Base-by-base conservation (phyloP, 2,113 vertebrate species). In the Echinops telfairi region DNA sequence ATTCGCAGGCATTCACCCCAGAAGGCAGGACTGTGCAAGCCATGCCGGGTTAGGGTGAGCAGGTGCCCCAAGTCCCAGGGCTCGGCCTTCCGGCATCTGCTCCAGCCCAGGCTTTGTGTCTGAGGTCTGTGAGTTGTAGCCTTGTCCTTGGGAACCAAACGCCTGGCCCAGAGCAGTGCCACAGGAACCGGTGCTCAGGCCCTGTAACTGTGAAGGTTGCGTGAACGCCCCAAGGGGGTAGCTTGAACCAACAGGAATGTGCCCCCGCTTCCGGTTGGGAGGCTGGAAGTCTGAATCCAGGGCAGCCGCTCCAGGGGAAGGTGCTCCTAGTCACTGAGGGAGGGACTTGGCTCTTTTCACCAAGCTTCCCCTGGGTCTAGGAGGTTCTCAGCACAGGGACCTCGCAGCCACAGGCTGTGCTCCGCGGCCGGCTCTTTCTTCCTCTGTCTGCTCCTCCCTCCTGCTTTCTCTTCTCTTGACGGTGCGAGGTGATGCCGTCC, bases 61-160 rank as follows among this genome's bases (percentile, higher is more conserved):
- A 17, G 1, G 12, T 22, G 66, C 19, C 60, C 58, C 1, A 0
- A 77, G 15, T 25, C 23, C 70, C 71, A 4, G 7, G 29, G 82
- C 23, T 78, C 79, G 68, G 9, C 15, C n/a, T n/a, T n/a, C n/a
- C n/a, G 7, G 0, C 7, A 33, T 66, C 70, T 33, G 33, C 8
- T 38, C 66, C 57, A 84, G 53, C 33, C 73, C 17, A 23, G 38
- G 19, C 66, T 73, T 19, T 16, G 20, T 6, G 23, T 85, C 36
- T 15, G 38, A 10, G 6, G 22, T 31, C 16, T 60, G 47, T 29
- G 57, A 22, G 19, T 15, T 0, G 0, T 0, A 6, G 64, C 40
- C 40, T 7, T 11, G 0, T 27, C 33, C 12, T 73, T 23, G 77
- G 40, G 84, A 33, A 73, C 20, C 73, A n/a, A 22, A 9, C 10